Percentiles rank a stretch among this genome's conserved stretches.
phyloP scores from a whole-genome alignment of 2,888 invertebrate genomes.

The Stegana nigrithorax region DNA sequence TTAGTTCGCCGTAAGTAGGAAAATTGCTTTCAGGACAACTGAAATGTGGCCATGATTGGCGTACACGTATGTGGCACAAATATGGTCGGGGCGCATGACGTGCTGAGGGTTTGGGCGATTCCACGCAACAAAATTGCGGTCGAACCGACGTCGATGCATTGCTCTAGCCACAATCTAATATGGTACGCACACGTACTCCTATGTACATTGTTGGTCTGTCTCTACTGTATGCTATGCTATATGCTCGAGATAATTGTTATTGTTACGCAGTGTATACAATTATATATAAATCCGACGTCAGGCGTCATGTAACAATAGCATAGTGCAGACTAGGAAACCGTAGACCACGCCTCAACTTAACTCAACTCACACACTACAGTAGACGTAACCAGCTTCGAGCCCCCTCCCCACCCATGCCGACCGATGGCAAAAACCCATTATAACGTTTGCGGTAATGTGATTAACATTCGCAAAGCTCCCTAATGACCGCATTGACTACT shows the following conservation, averaged over 20 bases:
- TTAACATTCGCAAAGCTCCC: constrained; percentile 49
- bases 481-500: constrained; percentile 47
- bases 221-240: neutral
- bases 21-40: neutral
- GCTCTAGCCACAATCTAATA: neutral
- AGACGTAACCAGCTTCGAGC: neutral
- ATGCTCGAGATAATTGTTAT: constrained; percentile 54
- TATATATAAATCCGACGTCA: no score
- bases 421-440: constrained; percentile 44
- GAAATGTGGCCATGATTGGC: constrained; percentile 16
- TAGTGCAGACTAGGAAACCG: no score
- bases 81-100: neutral
- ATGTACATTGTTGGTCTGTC: constrained; percentile 2
- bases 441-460: constrained; percentile 59
- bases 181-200: constrained; percentile 10
- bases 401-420: neutral
- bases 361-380: no score
- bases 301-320: constrained; percentile 28
- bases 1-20: constrained; percentile 19
- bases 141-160: constrained; percentile 27
- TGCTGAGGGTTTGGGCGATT: constrained; percentile 45
- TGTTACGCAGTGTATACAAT: constrained; percentile 41
- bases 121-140: constrained; percentile 50
- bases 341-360: no score
- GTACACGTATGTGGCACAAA: no score